These are phyloP conservation scores for Digitonthophagus gazella DNA, from an alignment of 2,888 invertebrate species.

Conservation along the genomic window DNA sequence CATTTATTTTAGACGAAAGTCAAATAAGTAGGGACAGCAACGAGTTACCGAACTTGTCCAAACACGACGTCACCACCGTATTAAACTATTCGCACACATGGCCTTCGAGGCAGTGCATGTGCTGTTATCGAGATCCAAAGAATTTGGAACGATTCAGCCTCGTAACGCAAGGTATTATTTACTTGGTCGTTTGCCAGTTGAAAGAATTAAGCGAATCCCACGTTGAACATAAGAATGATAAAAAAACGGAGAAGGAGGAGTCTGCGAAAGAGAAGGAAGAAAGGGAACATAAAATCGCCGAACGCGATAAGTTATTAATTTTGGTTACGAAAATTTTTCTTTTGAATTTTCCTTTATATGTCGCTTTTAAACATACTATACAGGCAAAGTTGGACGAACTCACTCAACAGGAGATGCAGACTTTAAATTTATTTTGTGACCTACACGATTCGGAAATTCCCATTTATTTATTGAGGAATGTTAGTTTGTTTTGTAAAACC, in stretches of 20 bases:
- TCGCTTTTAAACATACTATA: constrained; percentile 83
- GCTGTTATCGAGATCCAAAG: constrained; percentile 88
- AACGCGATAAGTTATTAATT: constrained; percentile 84
- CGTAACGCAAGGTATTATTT: constrained; percentile 83
- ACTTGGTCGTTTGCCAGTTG: constrained; percentile 78
- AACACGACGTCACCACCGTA: constrained; percentile 79
- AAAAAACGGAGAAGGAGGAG: constrained; percentile 44
- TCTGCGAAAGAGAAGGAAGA: constrained; percentile 40
- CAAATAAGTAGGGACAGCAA: constrained; percentile 75
- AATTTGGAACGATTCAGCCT: constrained; percentile 90
- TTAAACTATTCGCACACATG: constrained; percentile 84
- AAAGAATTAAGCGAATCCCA: constrained; percentile 59
- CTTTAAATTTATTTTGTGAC: constrained; percentile 80
- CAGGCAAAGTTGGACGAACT: constrained; percentile 79
- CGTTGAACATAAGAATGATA: constrained; percentile 38
- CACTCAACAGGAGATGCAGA: constrained; percentile 79
- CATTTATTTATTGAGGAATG: constrained; percentile 84
- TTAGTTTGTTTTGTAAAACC: constrained; percentile 89
- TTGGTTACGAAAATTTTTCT: constrained; percentile 86
- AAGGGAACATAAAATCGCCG: constrained; percentile 59
- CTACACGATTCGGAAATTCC: constrained; percentile 92
- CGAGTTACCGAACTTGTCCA: constrained; percentile 70
- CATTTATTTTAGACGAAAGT: constrained; percentile 68
- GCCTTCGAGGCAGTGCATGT: constrained; percentile 94
- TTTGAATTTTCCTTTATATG: constrained; percentile 84